phyloP scores from a whole-genome alignment of 2,113 vertebrate genomes.

The Podilymbus podiceps region DNA sequence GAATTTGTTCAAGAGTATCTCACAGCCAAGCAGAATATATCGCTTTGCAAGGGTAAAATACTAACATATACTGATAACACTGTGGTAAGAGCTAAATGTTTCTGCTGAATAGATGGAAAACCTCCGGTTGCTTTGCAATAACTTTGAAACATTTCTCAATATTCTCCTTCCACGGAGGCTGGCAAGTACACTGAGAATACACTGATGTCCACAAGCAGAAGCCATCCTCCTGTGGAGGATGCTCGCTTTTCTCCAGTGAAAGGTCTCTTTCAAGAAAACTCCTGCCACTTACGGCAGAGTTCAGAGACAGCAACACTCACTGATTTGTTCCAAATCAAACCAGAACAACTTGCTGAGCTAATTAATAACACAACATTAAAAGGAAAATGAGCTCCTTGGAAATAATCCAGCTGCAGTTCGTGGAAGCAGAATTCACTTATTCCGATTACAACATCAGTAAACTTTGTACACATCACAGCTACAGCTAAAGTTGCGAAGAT shows the following conservation, averaged over 20 bases:
- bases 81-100: neutral
- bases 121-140: neutral
- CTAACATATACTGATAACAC: neutral
- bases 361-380: conserved; percentile 36
- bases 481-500: neutral
- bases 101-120: neutral
- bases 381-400: conserved; percentile 8
- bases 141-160: neutral
- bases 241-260: neutral
- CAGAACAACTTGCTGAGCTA: conserved; percentile 3
- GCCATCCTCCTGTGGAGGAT: neutral
- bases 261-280: neutral
- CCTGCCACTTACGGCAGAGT: neutral
- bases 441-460: neutral
- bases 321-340: conserved; percentile 3
- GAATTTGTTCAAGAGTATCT: neutral
- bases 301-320: neutral
- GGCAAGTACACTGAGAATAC: neutral
- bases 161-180: neutral
- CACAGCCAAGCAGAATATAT: neutral
- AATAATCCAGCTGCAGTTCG: conserved; percentile 8
- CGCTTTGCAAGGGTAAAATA: neutral
- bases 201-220: neutral
- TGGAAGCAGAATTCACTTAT: neutral
- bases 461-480: neutral